These are phyloP conservation scores for Ptychoptera contaminata DNA, from an alignment of 2,888 invertebrate genomes.

Conservation along the genomic window DNA sequence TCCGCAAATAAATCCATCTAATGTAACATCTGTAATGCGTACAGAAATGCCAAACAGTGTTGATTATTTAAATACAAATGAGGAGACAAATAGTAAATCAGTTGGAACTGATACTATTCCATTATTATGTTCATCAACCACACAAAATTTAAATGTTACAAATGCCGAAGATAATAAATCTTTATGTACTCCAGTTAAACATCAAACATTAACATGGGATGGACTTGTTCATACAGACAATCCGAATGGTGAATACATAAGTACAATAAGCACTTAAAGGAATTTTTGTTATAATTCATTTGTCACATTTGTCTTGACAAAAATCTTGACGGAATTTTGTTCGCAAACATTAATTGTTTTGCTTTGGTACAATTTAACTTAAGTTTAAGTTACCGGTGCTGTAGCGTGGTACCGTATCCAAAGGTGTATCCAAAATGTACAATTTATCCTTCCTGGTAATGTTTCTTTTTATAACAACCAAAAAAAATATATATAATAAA, in stretches of 20 bases:
- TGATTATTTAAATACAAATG: slow-evolving; percentile 4
- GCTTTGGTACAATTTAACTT: too few species aligned
- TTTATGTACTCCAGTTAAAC: slow-evolving; percentile 5
- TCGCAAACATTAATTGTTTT: too few species aligned
- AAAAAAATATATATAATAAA: too few species aligned
- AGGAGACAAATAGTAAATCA: slow-evolving; percentile 6
- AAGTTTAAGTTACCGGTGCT: too few species aligned
- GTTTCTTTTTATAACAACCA: too few species aligned
- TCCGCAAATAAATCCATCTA: too few species aligned
- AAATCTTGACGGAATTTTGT: too few species aligned
- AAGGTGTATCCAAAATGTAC: too few species aligned
- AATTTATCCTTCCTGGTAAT: too few species aligned
- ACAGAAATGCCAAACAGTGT: not conserved
- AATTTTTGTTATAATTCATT: not conserved
- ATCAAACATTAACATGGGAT: slow-evolving; percentile 7
- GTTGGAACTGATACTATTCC: slow-evolving; percentile 13
- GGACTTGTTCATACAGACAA: slow-evolving; percentile 10
- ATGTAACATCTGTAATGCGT: too few species aligned
- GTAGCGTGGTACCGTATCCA: too few species aligned
- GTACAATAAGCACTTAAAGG: slow-evolving; percentile 14
- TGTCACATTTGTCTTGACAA: too few species aligned
- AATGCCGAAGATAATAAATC: slow-evolving; percentile 8
- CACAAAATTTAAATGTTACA: slow-evolving; percentile 6
- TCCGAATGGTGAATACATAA: slow-evolving; percentile 13
- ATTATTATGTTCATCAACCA: slow-evolving; percentile 11